phyloP scores from a whole-genome alignment of 2,113 vertebrate species.

The Notarius lentiginosus region DNA sequence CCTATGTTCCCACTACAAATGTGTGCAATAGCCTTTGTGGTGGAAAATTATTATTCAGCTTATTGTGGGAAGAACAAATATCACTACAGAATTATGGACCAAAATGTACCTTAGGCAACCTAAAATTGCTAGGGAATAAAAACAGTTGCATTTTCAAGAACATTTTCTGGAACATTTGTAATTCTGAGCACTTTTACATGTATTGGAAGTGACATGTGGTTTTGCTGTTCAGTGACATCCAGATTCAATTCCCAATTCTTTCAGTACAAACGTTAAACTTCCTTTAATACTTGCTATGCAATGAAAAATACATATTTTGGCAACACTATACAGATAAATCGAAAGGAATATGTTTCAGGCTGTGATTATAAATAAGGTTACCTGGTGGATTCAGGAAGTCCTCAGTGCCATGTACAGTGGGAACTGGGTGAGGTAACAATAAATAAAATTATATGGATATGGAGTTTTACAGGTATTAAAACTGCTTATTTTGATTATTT shows the following conservation, averaged over 20 bases:
- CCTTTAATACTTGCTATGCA: background rate
- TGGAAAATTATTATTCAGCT: background rate
- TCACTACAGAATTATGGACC: background rate
- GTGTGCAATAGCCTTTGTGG: background rate
- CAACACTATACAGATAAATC: background rate
- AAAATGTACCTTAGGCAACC: background rate
- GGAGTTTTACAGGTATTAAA: background rate
- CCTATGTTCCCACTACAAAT: background rate
- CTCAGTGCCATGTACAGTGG: background rate
- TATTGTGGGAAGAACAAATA: background rate
- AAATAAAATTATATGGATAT: background rate
- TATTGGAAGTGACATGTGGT: background rate
- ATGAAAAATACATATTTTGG: background rate
- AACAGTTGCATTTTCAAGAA: background rate
- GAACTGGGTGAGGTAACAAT: background rate
- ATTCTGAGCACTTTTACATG: background rate
- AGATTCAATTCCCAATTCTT: background rate
- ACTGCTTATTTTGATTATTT: background rate
- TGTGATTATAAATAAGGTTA: background rate
- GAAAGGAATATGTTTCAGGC: background rate
- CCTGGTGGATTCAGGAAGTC: background rate
- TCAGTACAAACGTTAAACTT: background rate
- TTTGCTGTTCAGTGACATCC: background rate
- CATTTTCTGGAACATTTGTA: background rate
- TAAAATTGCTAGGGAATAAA: background rate